These are phyloP conservation scores for Varecia variegata DNA, from an alignment of 2,797 vertebrate genomes.

Conservation along the genomic window DNA sequence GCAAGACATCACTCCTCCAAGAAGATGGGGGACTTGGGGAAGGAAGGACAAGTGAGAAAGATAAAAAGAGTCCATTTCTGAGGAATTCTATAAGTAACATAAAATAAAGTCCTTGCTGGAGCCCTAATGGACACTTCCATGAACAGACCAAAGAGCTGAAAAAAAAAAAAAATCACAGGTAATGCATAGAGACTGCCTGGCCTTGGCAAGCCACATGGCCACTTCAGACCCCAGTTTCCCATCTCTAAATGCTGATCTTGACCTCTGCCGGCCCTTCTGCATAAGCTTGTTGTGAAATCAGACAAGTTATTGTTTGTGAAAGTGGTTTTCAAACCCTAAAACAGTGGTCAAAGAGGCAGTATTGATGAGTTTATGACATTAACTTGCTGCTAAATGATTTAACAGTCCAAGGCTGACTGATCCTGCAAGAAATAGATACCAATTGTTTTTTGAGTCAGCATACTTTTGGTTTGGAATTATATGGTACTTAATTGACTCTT, in stretches of 20 bases:
- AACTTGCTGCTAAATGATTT: background rate
- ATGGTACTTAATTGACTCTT: background rate
- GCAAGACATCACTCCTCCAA: background rate
- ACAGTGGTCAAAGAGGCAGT: background rate
- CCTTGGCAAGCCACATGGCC: background rate
- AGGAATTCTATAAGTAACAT: background rate
- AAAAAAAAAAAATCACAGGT: background rate
- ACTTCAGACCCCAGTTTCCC: background rate
- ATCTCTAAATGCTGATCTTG: background rate
- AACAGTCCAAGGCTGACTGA: background rate
- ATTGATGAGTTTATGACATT: background rate
- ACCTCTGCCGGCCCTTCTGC: background rate
- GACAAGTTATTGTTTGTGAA: background rate
- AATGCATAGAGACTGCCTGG: background rate
- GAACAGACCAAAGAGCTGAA: background rate
- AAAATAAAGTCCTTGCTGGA: background rate
- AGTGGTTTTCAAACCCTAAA: background rate
- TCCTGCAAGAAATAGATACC: background rate
- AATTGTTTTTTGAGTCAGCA: background rate
- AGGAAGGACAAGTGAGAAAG: background rate
- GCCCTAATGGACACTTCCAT: background rate
- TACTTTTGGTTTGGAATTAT: background rate
- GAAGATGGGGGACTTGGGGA: background rate
- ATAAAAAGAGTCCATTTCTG: background rate
- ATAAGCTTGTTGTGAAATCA: background rate